A percentile compares a stretch with the other conserved stretches of the same genome.
These are phyloP conservation scores for Cnemophilus loriae DNA, from an alignment of 2,113 vertebrate genomes.

Conservation along the genomic window DNA sequence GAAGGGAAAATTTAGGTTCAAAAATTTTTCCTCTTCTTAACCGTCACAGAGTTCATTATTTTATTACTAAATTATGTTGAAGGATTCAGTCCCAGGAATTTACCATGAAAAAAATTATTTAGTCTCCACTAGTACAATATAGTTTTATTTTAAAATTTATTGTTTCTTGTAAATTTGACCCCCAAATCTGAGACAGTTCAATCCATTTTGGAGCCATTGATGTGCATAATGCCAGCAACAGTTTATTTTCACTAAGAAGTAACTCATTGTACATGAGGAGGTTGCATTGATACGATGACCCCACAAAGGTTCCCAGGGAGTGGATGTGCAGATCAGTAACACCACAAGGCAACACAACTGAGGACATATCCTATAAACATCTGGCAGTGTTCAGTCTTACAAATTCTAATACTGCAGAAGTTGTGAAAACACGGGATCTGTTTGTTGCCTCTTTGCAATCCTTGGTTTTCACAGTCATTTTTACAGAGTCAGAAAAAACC, in stretches of 20 bases:
- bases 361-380: slow-evolving; percentile 60
- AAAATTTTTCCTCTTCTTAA: neutral
- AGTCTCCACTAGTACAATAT: neutral
- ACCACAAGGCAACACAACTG: neutral
- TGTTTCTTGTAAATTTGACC: slow-evolving; percentile 19
- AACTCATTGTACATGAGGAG: neutral
- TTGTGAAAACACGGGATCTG: slow-evolving; percentile 50
- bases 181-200: neutral
- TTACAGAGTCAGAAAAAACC: slow-evolving; percentile 65
- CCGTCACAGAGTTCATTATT: neutral
- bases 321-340: slow-evolving; percentile 36
- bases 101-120: neutral
- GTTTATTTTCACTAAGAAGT: slow-evolving; percentile 35
- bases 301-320: slow-evolving; percentile 9
- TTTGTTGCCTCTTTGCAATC: slow-evolving; percentile 53
- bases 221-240: neutral
- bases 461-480: slow-evolving; percentile 51
- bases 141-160: slow-evolving; percentile 27
- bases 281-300: slow-evolving; percentile 32
- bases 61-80: neutral
- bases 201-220: neutral
- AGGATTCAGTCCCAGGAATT: neutral
- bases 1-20: neutral
- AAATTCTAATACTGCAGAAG: slow-evolving; percentile 41
- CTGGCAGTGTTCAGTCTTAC: slow-evolving; percentile 54